Percentiles rank a stretch among this genome's conserved stretches.
Evolutionary conservation across 35 echinoderm and acorn worm species (phyloP).

Genomic region (Chiridota heheva): DNA sequence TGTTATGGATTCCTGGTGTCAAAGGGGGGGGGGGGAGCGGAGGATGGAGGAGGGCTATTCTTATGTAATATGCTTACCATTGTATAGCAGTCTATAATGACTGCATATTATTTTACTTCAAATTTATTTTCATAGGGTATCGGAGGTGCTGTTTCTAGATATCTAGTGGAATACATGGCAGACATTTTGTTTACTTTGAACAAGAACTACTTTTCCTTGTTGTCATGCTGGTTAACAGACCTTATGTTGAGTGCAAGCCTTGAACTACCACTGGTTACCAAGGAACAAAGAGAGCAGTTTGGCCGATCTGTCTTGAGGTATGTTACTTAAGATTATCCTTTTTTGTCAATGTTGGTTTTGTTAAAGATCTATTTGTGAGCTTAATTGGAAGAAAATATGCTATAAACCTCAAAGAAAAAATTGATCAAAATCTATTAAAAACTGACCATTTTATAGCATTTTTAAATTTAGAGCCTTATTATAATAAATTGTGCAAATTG

Average conservation of each 20-base stretch:
- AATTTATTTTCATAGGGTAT: constrained; percentile 50
- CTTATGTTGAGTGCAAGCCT: constrained; percentile 43
- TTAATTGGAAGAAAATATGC: too few relatives aligned
- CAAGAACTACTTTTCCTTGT: constrained; percentile 62
- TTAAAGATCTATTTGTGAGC: too few relatives aligned
- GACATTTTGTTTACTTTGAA: constrained; percentile 61
- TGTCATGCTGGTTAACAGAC: constrained; percentile 57
- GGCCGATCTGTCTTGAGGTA: constrained; percentile 55
- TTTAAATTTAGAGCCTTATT: too few relatives aligned
- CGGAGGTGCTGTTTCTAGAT: constrained; percentile 56
- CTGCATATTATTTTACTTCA: constrained; percentile 3
- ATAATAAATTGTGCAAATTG: too few relatives aligned
- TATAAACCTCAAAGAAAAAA: too few relatives aligned
- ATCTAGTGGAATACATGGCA: constrained; percentile 52
- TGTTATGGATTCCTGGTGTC: too few relatives aligned
- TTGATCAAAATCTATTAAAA: too few relatives aligned
- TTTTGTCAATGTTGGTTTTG: not conserved
- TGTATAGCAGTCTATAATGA: too few relatives aligned
- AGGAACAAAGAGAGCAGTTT: constrained; percentile 77
- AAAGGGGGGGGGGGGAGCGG: too few relatives aligned
- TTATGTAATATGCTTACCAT: too few relatives aligned
- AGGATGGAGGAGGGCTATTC: too few relatives aligned
- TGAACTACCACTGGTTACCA: constrained; percentile 58
- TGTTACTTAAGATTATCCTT: not conserved
- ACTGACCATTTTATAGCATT: too few relatives aligned